Conservation (phyloP, 2,888 invertebrate species). For the Apotomis turbidana region DNA sequence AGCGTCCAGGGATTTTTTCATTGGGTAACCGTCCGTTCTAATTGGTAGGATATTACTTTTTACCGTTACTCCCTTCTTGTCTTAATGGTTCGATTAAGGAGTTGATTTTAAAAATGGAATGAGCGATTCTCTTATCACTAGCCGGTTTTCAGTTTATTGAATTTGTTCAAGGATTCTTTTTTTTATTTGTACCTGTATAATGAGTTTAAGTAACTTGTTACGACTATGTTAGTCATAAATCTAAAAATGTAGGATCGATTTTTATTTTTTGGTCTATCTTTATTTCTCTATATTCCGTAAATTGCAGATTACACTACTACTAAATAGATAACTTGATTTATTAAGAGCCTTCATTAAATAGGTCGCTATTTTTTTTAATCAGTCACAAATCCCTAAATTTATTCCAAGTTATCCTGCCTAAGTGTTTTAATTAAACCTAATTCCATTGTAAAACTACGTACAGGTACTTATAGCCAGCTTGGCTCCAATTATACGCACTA, state of each 20-base stretch:
- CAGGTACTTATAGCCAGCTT: neutral
- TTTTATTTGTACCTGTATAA: too few relatives aligned
- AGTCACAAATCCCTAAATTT: neutral
- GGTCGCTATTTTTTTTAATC: too few relatives aligned
- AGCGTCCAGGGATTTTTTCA: conserved; percentile 25
- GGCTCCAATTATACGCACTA: neutral
- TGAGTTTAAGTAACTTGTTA: too few relatives aligned
- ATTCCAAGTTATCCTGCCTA: conserved; percentile 1
- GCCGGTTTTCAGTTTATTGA: neutral
- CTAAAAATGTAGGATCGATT: too few relatives aligned
- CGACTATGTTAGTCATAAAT: too few relatives aligned
- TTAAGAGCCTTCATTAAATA: too few relatives aligned
- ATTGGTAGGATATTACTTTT: conserved; percentile 36
- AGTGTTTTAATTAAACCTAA: conserved; percentile 32
- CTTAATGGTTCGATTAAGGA: conserved; percentile 21
- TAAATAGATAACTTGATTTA: too few relatives aligned
- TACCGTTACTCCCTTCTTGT: conserved; percentile 27
- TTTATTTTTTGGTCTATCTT: too few relatives aligned
- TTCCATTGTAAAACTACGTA: neutral
- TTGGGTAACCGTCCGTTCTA: conserved; percentile 14
- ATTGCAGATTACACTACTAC: too few relatives aligned
- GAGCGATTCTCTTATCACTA: neutral
- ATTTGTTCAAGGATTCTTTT: too few relatives aligned
- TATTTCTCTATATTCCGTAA: too few relatives aligned
- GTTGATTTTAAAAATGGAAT: conserved; percentile 24